A percentile compares a stretch with the other conserved stretches of the same genome.
Conservation (phyloP, 2,888 invertebrate species). For the Ceriagrion tenellum region DNA sequence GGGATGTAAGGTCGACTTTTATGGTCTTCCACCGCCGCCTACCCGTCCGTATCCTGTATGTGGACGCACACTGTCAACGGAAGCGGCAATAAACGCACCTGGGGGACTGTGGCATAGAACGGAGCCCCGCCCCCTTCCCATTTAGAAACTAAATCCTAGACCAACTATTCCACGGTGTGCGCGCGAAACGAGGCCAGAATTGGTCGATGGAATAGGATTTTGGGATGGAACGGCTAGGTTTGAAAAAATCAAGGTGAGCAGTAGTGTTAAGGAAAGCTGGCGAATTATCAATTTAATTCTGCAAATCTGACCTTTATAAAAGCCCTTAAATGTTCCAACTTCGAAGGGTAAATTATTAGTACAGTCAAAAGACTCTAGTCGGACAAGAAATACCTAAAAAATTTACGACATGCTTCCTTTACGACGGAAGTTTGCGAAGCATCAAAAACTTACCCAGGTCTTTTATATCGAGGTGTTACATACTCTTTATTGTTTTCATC, state of each 20-base stretch:
- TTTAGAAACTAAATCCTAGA: background rate
- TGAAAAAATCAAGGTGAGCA: background rate
- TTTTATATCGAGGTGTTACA: too few relatives aligned
- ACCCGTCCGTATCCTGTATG: background rate
- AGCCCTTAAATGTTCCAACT: background rate
- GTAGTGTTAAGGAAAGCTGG: background rate
- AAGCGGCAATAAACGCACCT: background rate
- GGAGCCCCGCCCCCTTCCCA: background rate
- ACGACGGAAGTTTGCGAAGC: too few relatives aligned
- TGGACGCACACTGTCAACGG: background rate
- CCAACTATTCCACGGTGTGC: background rate
- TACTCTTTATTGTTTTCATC: too few relatives aligned
- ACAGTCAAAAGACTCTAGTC: too few relatives aligned
- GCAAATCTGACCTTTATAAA: background rate
- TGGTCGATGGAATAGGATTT: background rate
- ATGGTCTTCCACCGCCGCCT: background rate
- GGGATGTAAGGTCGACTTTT: constrained; percentile 19
- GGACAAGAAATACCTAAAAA: too few relatives aligned
- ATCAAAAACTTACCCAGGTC: too few relatives aligned
- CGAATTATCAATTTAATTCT: background rate
- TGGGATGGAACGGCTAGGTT: background rate
- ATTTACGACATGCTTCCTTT: too few relatives aligned
- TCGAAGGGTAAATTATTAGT: background rate
- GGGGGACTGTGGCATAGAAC: background rate
- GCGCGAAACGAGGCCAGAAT: too few relatives aligned